Evolutionary conservation across 2,888 invertebrate species (phyloP), one percentile per base, ranked within the genome.

Genomic region (Acleris cristana): DNA sequence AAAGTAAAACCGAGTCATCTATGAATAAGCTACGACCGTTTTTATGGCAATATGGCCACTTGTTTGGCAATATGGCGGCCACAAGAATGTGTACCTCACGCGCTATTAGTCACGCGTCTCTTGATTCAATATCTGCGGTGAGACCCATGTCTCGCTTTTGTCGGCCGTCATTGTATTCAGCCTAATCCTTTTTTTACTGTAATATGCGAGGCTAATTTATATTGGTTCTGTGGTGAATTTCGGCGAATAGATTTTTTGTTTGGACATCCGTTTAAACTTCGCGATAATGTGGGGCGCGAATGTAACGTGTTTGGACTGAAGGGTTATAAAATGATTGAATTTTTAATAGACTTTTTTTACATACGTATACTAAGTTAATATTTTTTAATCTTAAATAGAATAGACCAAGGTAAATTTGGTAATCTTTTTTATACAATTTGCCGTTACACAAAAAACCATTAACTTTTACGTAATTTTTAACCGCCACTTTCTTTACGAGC

Each of bases 71-170:
- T 76, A 79, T 67, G 63, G 72, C 72, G 74, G 85, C 87, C 88
- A 70, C 87, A 84, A 83, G 82, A 87, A 82, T 85, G 80, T 85
- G 80, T 83, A 83, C 52, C 70, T 70, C 70, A 70, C 69, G 69
- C 51, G 70, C 71, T 62, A 73, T 76, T 75, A 76, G 74, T 76
- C 73, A 76, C 72, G 73, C 72, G 48, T 40, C 59, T 59, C 66
- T 57, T 61, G 81, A 84, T 85, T 86, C 80, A 84, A 86, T 85
- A 82, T 79, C 72, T 74, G 71, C 60, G 71, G 70, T 66, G 74
- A 74, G 71, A 73, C 73, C 74, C 75, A 72, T 73, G 72, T 74
- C 73, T 67, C 72, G 73, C 60, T 53, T 74, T 73, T 76, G 73
- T 73, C 76, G 75, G 74, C 75, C 66, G 72, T 34, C 73, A 78